phyloP scores from a whole-genome alignment of 2,113 vertebrate genomes.

The Dipodomys spectabilis region DNA sequence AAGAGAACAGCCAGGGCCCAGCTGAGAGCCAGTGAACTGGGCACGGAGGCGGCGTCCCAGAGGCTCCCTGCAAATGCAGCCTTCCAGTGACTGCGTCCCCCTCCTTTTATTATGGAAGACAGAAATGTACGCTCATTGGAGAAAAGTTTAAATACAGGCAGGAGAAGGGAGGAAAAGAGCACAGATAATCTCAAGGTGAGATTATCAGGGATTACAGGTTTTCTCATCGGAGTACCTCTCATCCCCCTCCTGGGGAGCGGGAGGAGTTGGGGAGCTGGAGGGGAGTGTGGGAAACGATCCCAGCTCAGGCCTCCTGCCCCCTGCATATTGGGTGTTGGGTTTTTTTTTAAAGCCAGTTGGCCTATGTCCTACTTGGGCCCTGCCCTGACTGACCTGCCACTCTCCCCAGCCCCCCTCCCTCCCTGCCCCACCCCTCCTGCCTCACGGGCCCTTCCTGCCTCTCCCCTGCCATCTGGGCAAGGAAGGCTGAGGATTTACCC shows the following conservation, averaged over 20 bases:
- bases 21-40: neutral
- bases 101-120: neutral
- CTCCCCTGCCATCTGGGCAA: no score
- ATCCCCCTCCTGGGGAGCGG: no score
- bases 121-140: neutral
- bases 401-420: neutral
- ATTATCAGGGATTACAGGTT: neutral
- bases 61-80: neutral
- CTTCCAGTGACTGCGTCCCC: neutral
- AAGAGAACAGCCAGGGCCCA: fast-evolving
- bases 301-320: neutral
- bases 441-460: no score
- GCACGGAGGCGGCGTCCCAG: no score
- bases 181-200: neutral
- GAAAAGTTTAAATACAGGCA: neutral
- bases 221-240: no score
- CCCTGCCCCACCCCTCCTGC: neutral
- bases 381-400: neutral
- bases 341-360: no score
- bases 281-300: neutral
- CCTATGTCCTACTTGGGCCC: neutral
- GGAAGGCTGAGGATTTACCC: neutral
- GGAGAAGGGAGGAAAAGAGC: neutral
- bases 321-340: neutral
- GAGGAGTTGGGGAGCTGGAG: no score